Base-by-base conservation (phyloP, 2,113 vertebrate species). In the Semnornis frantzii region DNA sequence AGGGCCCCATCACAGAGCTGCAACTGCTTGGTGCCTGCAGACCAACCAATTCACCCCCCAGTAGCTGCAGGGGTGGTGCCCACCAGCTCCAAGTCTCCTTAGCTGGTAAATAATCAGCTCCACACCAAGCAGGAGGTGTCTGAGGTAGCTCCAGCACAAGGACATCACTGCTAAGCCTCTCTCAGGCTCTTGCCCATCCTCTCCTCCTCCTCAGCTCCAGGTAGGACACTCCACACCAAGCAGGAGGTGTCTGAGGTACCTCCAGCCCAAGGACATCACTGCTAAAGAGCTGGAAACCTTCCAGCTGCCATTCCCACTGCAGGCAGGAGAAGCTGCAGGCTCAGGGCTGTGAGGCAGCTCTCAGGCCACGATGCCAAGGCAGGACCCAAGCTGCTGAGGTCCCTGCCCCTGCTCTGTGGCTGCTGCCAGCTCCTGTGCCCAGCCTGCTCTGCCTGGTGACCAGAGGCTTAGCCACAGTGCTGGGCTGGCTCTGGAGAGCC, bases 391-490 rank as follows among this genome's bases (percentile, higher is more conserved):
- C 2, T 34, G 79, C 28, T 42, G 30, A 1, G 3, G 31, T 64
- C 75, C 71, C 87, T 90, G 89, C 74, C 74, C 33, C 71, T 25
- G 66, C 72, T 54, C 18, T 48, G 82, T 42, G 3, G 3, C 13
- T 4, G n/a, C 87, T 71, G 94, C 90, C 94, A 88, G 84, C 84
- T 91, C 90, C 90, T 16, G 90, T 90, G 90, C 78, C 92, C 94
- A 48, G 74, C 28, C 82, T 2, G 63, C 76, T 58, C 57, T 1
- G 44, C 6, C 92, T 92, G 94, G 94, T 72, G 90, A 92, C 92
- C 94, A 11, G 87, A 17, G 90, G 83, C 76, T 48, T 42, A 4
- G 54, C 94, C 94, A 24, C 94, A 88, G 92, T 3, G 0, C 90
- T 72, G 19, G 24, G 52, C 89, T 68, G 90, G 82, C 94, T 85